Evolutionary conservation across 2,888 invertebrate species (phyloP).

Genomic region (Branchellion lobata): DNA sequence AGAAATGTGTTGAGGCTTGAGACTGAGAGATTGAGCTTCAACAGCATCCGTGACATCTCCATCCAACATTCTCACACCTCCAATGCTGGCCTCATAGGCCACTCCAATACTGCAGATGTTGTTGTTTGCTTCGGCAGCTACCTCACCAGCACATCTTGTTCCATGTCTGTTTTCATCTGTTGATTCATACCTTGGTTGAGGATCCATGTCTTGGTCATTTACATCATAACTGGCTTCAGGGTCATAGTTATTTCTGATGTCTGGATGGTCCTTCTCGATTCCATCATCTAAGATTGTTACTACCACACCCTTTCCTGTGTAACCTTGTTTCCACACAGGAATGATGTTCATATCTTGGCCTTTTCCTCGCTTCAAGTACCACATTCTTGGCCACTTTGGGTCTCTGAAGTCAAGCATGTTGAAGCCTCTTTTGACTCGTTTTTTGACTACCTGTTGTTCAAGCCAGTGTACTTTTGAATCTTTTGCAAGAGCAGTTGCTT

Average conservation of each 20-base stretch:
- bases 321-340: conserved; percentile 89
- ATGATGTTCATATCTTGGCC: conserved; percentile 85
- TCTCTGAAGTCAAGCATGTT: conserved; percentile 69
- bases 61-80: conserved; percentile 92
- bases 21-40: conserved; percentile 88
- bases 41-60: conserved; percentile 94
- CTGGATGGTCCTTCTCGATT: conserved; percentile 91
- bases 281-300: conserved; percentile 96
- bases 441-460: conserved; percentile 77
- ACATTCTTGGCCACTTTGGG: conserved; percentile 90
- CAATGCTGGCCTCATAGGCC: conserved; percentile 90
- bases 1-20: conserved; percentile 94
- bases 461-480: conserved; percentile 69
- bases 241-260: conserved; percentile 86
- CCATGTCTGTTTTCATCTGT: conserved; percentile 83
- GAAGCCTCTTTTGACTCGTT: conserved; percentile 78
- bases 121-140: conserved; percentile 94
- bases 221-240: conserved; percentile 94
- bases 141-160: conserved; percentile 94
- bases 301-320: conserved; percentile 89
- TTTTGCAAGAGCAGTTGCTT: neutral
- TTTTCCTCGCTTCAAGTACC: conserved; percentile 85
- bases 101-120: conserved; percentile 91
- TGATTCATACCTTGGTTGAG: conserved; percentile 94
- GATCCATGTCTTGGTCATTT: conserved; percentile 91